These are phyloP conservation scores for Drosophila tristis DNA, from an alignment of 1,140 invertebrate genomes.

Conservation along the genomic window DNA sequence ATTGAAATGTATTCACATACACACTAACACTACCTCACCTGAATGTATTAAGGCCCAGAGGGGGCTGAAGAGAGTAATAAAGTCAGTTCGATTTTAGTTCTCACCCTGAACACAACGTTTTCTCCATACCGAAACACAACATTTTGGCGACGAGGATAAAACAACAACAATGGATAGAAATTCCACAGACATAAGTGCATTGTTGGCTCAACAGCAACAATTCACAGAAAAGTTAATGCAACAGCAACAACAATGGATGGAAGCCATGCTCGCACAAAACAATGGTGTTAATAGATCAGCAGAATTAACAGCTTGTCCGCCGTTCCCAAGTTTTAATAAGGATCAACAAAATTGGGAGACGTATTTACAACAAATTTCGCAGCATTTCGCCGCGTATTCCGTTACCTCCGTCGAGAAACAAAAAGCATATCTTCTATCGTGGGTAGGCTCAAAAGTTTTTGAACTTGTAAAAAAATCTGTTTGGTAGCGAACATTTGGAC, in stretches of 20 bases:
- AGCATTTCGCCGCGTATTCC: background rate
- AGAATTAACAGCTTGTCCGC: background rate
- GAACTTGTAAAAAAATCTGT: background rate
- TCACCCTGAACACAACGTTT: too few relatives aligned
- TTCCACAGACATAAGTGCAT: too few relatives aligned
- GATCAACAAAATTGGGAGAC: slow-evolving; percentile 2
- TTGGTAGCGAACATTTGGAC: background rate
- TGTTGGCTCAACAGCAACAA: too few relatives aligned
- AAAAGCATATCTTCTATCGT: background rate
- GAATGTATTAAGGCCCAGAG: too few relatives aligned
- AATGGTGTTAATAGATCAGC: background rate
- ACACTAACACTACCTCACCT: too few relatives aligned
- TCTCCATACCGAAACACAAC: too few relatives aligned
- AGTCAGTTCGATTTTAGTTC: too few relatives aligned
- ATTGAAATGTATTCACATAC: too few relatives aligned
- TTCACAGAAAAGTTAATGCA: too few relatives aligned
- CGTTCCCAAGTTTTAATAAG: background rate
- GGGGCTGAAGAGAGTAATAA: too few relatives aligned
- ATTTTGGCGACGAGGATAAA: too few relatives aligned
- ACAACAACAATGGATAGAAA: too few relatives aligned
- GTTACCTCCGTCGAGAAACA: background rate
- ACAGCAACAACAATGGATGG: slow-evolving; percentile 1
- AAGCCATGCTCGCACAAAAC: background rate
- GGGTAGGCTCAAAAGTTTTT: background rate
- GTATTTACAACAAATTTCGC: background rate